These are phyloP conservation scores for Nebria brevicollis DNA, from an alignment of 2,888 invertebrate genomes.

Conservation along the genomic window DNA sequence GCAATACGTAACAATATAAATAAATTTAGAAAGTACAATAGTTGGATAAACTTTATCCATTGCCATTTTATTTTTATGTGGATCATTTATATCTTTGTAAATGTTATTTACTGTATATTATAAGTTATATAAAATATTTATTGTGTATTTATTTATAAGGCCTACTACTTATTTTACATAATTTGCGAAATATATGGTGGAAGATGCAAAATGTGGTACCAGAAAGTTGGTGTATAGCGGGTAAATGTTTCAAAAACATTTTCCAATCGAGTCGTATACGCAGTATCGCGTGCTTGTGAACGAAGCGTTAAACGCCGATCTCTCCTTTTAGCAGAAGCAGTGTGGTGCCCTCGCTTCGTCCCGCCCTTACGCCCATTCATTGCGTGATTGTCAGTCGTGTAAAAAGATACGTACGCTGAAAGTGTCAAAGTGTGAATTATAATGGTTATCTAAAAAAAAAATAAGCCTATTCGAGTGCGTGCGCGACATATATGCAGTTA, in stretches of 20 bases:
- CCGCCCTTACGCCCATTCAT: slow-evolving; percentile 48
- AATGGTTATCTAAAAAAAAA: slow-evolving; percentile 32
- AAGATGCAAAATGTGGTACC: neutral
- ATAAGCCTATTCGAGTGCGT: slow-evolving; percentile 24
- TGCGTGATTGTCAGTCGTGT: slow-evolving; percentile 46
- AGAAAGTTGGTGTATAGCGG: neutral
- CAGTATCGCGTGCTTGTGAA: slow-evolving; percentile 65
- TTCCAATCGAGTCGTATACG: slow-evolving; percentile 55
- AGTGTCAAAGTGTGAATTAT: slow-evolving; percentile 42
- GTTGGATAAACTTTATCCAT: slow-evolving; percentile 29
- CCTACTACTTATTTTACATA: neutral
- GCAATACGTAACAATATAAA: neutral
- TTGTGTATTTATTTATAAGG: neutral
- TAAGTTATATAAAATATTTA: slow-evolving; percentile 16
- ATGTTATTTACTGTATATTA: slow-evolving; percentile 27
- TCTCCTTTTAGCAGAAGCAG: slow-evolving; percentile 55
- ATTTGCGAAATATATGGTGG: too few relatives aligned
- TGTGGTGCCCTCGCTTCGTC: slow-evolving; percentile 48
- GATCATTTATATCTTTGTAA: slow-evolving; percentile 24
- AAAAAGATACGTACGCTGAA: slow-evolving; percentile 45
- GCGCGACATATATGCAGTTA: slow-evolving; percentile 9
- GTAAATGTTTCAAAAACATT: neutral
- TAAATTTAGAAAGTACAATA: neutral
- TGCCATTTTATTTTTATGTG: slow-evolving; percentile 43
- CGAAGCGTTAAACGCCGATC: slow-evolving; percentile 61